These are phyloP conservation scores for Forbesichthys agassizii DNA, from an alignment of 2,113 vertebrate genomes.

Conservation along the genomic window DNA sequence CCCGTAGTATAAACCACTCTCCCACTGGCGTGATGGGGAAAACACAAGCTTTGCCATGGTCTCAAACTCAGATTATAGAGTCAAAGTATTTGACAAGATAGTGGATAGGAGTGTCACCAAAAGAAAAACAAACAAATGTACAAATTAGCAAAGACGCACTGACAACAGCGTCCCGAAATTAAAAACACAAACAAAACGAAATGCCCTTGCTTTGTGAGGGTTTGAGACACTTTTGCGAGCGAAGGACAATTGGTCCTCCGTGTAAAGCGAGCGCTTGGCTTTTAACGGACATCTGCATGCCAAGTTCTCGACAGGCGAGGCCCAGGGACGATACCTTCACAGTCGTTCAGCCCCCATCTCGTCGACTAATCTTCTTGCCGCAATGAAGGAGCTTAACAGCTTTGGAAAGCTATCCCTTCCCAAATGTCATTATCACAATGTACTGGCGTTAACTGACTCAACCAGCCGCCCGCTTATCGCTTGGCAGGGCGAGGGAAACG, in stretches of 20 bases:
- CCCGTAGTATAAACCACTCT: too few relatives aligned
- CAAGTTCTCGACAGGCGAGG: conserved; percentile 70
- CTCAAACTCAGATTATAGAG: too few relatives aligned
- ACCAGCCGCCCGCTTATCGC: conserved; percentile 63
- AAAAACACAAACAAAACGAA: conserved; percentile 4
- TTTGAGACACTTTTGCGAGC: conserved; percentile 63
- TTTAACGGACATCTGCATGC: conserved; percentile 73
- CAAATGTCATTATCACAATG: conserved; percentile 79
- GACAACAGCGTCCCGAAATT: too few relatives aligned
- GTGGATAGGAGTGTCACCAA: too few relatives aligned
- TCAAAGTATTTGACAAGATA: too few relatives aligned
- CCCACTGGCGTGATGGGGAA: too few relatives aligned
- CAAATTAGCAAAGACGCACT: too few relatives aligned
- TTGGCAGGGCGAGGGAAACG: conserved; percentile 54
- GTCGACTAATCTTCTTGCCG: conserved; percentile 77
- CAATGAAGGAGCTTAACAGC: conserved; percentile 78
- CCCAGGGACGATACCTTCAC: conserved; percentile 74
- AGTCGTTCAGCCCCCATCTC: conserved; percentile 78
- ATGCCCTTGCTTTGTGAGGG: conserved; percentile 73
- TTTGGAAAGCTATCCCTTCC: conserved; percentile 77
- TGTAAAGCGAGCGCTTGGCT: conserved; percentile 76
- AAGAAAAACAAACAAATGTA: too few relatives aligned
- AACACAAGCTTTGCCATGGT: too few relatives aligned
- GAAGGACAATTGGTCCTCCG: conserved; percentile 79
- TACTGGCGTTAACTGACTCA: conserved; percentile 52